phyloP scores from a whole-genome alignment of 2,113 vertebrate species.

The Hemicordylus capensis region DNA sequence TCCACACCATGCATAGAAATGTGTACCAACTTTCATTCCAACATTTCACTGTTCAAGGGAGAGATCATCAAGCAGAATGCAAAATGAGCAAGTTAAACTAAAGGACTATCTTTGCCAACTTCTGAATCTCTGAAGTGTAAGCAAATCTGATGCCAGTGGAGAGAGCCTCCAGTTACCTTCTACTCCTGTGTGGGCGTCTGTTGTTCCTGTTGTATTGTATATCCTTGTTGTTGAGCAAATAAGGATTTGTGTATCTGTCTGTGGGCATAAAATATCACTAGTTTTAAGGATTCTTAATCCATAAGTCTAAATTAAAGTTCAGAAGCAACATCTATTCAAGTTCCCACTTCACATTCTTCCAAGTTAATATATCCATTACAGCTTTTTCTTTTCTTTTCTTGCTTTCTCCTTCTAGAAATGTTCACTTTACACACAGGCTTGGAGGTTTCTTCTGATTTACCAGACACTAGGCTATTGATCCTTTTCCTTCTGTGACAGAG shows the following conservation, averaged over 20 bases:
- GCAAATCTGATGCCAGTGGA: no score
- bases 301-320: constrained; percentile 1
- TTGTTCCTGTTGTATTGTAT: neutral
- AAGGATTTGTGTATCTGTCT: neutral
- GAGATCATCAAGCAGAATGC: neutral
- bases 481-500: neutral
- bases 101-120: neutral
- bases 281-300: neutral
- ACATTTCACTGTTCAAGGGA: no score
- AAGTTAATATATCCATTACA: neutral
- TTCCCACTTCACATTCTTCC: constrained; percentile 11
- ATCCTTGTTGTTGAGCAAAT: neutral
- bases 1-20: no score
- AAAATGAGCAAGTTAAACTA: neutral
- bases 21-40: no score
- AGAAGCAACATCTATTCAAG: neutral
- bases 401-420: neutral
- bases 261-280: neutral
- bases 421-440: neutral
- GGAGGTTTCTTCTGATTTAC: constrained; percentile 10
- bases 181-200: neutral
- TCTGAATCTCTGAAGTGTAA: no score
- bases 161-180: no score
- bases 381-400: neutral
- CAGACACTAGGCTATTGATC: neutral